Conservation (phyloP, 2,113 vertebrate species). For the Mirounga angustirostris region DNA sequence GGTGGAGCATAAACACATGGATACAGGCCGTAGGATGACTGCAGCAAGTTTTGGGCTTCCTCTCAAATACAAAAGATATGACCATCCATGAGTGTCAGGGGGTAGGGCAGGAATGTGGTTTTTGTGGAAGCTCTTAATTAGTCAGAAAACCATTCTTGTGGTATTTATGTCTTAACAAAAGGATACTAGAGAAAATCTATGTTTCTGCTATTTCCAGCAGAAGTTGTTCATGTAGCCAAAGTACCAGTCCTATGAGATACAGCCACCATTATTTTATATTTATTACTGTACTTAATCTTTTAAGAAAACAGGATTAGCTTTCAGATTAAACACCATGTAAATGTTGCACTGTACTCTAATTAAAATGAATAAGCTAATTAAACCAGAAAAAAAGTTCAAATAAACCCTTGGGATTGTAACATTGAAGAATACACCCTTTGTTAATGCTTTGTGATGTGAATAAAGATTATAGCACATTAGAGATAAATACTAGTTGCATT, state of each 20-base stretch:
- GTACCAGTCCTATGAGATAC: conserved; percentile 71
- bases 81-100: neutral
- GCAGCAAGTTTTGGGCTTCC: neutral
- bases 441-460: conserved; percentile 71
- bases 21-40: neutral
- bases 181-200: conserved; percentile 28
- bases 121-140: neutral
- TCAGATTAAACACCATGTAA: conserved; percentile 82
- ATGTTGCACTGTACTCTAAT: conserved; percentile 76
- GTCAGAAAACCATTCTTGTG: conserved; percentile 41
- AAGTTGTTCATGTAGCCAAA: conserved; percentile 63
- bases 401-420: conserved; percentile 68
- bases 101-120: neutral
- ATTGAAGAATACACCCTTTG: conserved; percentile 81
- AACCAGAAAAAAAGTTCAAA: conserved; percentile 77
- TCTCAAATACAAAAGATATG: neutral
- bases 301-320: conserved; percentile 82
- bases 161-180: neutral
- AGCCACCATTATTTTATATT: conserved; percentile 80
- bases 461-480: conserved; percentile 76
- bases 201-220: conserved; percentile 55
- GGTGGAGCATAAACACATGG: neutral
- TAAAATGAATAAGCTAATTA: conserved; percentile 82
- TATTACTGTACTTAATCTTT: conserved; percentile 82
- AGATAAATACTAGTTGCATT: conserved; percentile 80